A percentile compares a stretch with the other conserved stretches of the same genome.
Evolutionary conservation across 2,888 invertebrate species (phyloP).

Genomic region (Agonopterix heracliana): DNA sequence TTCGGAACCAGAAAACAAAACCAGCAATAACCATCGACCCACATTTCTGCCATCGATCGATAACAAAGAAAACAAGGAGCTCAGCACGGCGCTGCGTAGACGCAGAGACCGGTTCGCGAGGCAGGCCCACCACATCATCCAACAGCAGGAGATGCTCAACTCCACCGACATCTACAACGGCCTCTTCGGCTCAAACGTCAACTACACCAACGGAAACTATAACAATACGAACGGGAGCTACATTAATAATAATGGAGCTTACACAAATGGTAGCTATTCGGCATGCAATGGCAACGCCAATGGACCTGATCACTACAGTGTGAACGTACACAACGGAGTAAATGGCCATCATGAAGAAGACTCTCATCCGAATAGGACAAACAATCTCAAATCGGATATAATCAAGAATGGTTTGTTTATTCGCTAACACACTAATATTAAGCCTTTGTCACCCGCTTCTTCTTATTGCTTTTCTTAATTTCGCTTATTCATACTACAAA

Average conservation of each 20-base stretch:
- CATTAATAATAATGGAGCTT: conserved; percentile 24
- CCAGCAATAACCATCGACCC: conserved; percentile 32
- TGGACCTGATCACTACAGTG: conserved; percentile 19
- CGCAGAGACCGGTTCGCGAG: conserved; percentile 89
- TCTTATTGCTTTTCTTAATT: conserved; percentile 5
- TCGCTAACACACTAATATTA: conserved; percentile 54
- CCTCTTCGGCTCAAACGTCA: conserved; percentile 29
- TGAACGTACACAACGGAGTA: conserved; percentile 19
- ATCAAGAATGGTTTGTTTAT: conserved; percentile 67
- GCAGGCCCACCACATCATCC: conserved; percentile 88
- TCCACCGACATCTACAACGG: conserved; percentile 43
- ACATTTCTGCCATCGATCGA: conserved; percentile 46
- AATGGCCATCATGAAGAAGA: conserved; percentile 45
- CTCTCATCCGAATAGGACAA: conserved; percentile 30
- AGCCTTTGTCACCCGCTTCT: conserved; percentile 17
- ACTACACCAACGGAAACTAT: conserved; percentile 16
- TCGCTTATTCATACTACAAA: conserved; percentile 1
- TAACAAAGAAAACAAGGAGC: conserved; percentile 78
- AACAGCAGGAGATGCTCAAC: conserved; percentile 81
- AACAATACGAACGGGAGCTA: conserved; percentile 19
- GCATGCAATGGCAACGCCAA: conserved; percentile 13
- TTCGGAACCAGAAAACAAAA: conserved; percentile 42
- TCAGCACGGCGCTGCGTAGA: conserved; percentile 87
- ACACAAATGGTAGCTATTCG: conserved; percentile 26
- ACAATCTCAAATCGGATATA: conserved; percentile 45